Conservation (phyloP, 2,888 invertebrate genomes). For the Chrysotoxum bicinctum region DNA sequence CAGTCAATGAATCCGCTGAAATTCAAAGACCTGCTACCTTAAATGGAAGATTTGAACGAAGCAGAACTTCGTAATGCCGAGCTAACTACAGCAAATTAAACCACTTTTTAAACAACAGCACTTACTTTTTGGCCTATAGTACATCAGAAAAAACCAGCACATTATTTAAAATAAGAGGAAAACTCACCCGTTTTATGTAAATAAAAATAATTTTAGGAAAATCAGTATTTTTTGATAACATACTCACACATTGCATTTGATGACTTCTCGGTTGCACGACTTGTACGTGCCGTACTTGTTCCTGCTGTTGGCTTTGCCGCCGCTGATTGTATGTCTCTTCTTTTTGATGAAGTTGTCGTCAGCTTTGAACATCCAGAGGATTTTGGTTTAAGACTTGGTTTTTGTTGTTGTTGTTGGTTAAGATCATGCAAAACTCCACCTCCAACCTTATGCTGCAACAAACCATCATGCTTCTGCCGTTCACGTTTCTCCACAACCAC, state of each 20-base stretch:
- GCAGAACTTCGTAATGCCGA: no score
- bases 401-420: slow-evolving; percentile 2
- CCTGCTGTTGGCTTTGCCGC: slow-evolving; percentile 18
- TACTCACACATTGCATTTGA: slow-evolving; percentile 65
- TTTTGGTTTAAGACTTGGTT: not conserved
- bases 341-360: slow-evolving; percentile 33
- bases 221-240: not conserved
- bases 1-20: no score
- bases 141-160: no score
- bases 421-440: slow-evolving; percentile 32
- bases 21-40: no score
- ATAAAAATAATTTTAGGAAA: no score
- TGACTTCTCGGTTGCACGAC: slow-evolving; percentile 52
- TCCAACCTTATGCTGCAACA: not conserved
- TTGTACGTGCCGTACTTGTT: slow-evolving; percentile 40
- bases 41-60: no score
- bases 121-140: no score
- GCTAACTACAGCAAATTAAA: no score
- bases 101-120: no score
- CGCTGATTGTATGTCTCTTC: not conserved
- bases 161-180: no score
- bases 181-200: no score
- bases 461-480: not conserved
- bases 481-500: not conserved
- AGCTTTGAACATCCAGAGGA: slow-evolving; percentile 20